Evolutionary conservation across 2,888 invertebrate genomes (phyloP), one percentile per base, ranked within the genome.

Genomic region (Melanchra persicariae): DNA sequence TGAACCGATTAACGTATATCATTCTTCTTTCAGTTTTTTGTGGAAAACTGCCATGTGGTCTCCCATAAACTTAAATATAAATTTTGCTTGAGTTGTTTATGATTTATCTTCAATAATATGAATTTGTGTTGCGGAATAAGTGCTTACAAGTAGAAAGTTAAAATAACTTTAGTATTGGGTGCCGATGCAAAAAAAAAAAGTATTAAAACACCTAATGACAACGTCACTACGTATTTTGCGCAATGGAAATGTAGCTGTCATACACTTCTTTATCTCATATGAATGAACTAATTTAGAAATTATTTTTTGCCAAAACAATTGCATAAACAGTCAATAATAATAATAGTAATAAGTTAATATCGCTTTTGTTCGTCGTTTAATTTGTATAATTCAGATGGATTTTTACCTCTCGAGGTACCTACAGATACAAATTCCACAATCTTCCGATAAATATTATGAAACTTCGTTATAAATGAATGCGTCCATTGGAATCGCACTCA

Each of bases 401-500:
- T 4, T 30, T 17, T 19, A 54, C 40, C 52, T 55, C 40, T 30
- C n/a, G 45, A 64, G 63, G 17, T 40, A n/a, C n/a, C n/a, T n/a
- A 64, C 45, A 70, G 59, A 75, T 45, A 76, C 37, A 64, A 49
- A 75, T 60, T 45, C 17, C 1, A 52, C 57, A 54, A 47, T 65
- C 40, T 54, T 30, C 26, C 12, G n/a, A 63, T 26, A n/a, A 55
- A 45, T 30, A 51, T 49, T 45, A 49, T 52, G 22, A 49, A 47
- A 64, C 17, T 40, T 58, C 26, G 22, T 17, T 51, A 57, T 6
- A 34, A 52, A 37, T 71, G 77, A 82, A 85, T 77, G 82, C 84
- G 79, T 62, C 66, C 57, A 84, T 81, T 87, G 66, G 24, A 40
- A 54, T 68, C 88, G 75, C 90, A 91, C 90, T 87, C 90, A 91